Percentiles rank a stretch among this genome's conserved stretches.
Evolutionary conservation across 92 coral and sea anemone genomes (phyloP).

Genomic region (Porites cylindrica): DNA sequence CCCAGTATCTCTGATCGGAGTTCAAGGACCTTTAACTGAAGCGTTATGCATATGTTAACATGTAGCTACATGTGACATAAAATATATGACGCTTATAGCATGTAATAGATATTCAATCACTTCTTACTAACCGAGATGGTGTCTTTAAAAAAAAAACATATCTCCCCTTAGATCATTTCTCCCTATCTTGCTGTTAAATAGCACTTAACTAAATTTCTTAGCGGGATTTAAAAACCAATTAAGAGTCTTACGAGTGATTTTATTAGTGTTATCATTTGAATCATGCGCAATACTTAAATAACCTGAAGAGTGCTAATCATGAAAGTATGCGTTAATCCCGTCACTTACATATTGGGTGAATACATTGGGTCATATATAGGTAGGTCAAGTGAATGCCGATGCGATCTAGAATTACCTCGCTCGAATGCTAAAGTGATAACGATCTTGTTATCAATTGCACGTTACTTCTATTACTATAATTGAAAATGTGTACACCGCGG

Average conservation of each 20-base stretch:
- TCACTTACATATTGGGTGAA: background rate
- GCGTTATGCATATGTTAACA: constrained; percentile 9
- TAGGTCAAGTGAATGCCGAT: background rate
- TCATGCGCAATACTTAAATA: background rate
- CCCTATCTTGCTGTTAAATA: background rate
- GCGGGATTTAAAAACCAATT: background rate
- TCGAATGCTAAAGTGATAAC: too few species aligned
- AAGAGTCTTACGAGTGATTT: background rate
- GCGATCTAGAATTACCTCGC: too few species aligned
- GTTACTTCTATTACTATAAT: too few species aligned
- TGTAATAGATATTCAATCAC: background rate
- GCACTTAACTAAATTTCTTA: background rate
- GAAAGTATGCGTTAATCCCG: background rate
- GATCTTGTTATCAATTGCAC: too few species aligned
- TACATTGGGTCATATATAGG: too few species aligned
- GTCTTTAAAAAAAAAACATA: background rate
- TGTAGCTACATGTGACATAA: background rate
- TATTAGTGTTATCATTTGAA: background rate
- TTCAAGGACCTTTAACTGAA: background rate
- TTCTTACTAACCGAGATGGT: background rate
- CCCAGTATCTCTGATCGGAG: background rate
- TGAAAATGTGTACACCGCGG: too few species aligned
- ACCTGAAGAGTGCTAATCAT: background rate
- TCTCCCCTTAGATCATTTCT: background rate
- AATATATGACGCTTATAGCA: background rate